Evolutionary conservation across 1,140 invertebrate species (phyloP).

Genomic region (Drosophila bocki): DNA sequence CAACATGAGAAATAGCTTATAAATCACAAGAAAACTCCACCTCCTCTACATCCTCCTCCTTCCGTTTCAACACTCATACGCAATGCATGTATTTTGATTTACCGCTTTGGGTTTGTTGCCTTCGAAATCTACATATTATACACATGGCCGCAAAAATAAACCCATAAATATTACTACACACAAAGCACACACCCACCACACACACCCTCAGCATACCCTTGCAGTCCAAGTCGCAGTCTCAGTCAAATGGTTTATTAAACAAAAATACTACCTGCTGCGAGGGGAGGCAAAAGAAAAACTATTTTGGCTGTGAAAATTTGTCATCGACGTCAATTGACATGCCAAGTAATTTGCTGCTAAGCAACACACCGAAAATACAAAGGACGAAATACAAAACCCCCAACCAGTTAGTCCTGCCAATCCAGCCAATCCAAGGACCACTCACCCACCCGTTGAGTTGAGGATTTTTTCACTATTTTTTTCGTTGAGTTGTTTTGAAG

Average conservation of each 20-base stretch:
- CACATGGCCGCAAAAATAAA: slow-evolving; percentile 30
- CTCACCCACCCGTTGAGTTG: slow-evolving; percentile 2
- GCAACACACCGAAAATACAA: slow-evolving; percentile 63
- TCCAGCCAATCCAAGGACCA: slow-evolving; percentile 5
- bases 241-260: slow-evolving; percentile 19
- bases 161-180: slow-evolving; percentile 31
- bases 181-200: background rate
- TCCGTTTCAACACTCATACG: slow-evolving; percentile 34
- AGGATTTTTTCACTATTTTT: slow-evolving; percentile 12
- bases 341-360: slow-evolving; percentile 77
- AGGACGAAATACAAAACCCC: slow-evolving; percentile 12
- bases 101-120: slow-evolving; percentile 35
- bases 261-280: slow-evolving; percentile 50
- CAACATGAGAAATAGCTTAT: slow-evolving; percentile 63
- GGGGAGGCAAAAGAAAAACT: slow-evolving; percentile 34
- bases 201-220: background rate
- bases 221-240: background rate
- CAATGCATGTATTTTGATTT: slow-evolving; percentile 61
- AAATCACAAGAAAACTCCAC: slow-evolving; percentile 44
- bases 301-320: slow-evolving; percentile 57
- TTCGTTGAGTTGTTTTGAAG: background rate
- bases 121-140: slow-evolving; percentile 55
- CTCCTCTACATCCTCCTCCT: background rate
- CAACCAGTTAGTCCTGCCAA: background rate
- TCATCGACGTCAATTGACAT: slow-evolving; percentile 68